Evolutionary conservation across 2,888 invertebrate genomes (phyloP).

Genomic region (Habrosyne pyritoides): DNA sequence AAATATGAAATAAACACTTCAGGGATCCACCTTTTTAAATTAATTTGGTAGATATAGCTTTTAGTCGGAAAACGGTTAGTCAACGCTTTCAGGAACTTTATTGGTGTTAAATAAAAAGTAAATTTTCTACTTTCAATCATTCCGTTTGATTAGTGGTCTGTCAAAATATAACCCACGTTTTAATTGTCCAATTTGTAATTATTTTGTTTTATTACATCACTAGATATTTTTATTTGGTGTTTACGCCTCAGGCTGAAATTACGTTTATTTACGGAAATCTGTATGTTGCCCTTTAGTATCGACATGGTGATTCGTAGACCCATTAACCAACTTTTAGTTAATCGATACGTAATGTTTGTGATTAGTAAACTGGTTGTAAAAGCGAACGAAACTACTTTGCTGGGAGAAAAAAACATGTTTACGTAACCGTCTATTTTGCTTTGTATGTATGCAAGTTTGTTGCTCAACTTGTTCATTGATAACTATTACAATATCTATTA

Average conservation of each 20-base stretch:
- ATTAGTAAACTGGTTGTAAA: constrained; percentile 28
- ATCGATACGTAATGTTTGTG: constrained; percentile 29
- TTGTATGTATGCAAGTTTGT: neutral
- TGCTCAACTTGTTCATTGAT: too few species aligned
- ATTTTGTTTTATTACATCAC: neutral
- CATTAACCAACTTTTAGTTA: constrained; percentile 46
- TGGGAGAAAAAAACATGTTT: neutral
- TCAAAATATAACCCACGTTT: neutral
- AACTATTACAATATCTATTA: too few species aligned
- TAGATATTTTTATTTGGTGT: constrained; percentile 24
- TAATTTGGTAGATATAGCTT: too few species aligned
- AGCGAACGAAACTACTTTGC: constrained; percentile 5
- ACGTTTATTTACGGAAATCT: constrained; percentile 26
- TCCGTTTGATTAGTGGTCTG: neutral
- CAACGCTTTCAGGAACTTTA: neutral
- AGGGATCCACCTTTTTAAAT: too few species aligned
- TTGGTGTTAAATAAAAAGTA: neutral
- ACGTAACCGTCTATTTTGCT: neutral
- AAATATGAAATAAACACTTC: too few species aligned
- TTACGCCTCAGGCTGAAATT: constrained; percentile 25
- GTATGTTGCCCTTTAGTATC: constrained; percentile 21
- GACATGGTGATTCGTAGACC: constrained; percentile 28
- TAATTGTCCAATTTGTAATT: neutral
- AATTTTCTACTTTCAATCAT: neutral
- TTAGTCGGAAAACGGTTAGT: too few species aligned